Conservation (phyloP, 2,113 vertebrate genomes). For the Labrus mixtus region DNA sequence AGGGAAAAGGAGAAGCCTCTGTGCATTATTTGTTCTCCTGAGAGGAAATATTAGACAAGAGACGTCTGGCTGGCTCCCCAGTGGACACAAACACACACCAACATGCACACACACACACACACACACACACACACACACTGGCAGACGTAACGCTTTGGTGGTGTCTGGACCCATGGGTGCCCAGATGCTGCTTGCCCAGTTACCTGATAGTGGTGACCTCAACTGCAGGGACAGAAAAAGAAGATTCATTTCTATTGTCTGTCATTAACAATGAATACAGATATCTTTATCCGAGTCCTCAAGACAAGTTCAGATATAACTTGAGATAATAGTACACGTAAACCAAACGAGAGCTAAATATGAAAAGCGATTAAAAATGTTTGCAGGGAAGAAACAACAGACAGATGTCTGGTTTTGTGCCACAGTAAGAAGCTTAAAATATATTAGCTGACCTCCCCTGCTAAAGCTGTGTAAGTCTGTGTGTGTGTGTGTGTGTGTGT, state of each 20-base stretch:
- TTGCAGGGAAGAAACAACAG: not conserved
- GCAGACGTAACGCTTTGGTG: constrained; percentile 48
- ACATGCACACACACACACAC: constrained; percentile 38
- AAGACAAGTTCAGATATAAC: not conserved
- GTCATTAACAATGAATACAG: constrained; percentile 3
- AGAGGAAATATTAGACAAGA: constrained; percentile 69
- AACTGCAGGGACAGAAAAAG: constrained; percentile 21
- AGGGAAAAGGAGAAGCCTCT: constrained; percentile 43
- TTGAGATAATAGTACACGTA: too few relatives aligned
- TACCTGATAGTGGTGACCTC: constrained; percentile 65
- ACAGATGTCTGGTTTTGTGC: constrained; percentile 21
- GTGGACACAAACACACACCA: constrained; percentile 40
- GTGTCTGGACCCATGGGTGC: constrained; percentile 57
- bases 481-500: not conserved
- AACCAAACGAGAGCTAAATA: not conserved
- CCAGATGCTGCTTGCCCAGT: constrained; percentile 45
- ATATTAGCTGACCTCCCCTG: constrained; percentile 12
- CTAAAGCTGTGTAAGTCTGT: not conserved
- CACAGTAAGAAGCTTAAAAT: constrained; percentile 26
- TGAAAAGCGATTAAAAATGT: not conserved
- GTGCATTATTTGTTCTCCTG: constrained; percentile 60
- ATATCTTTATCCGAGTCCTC: not conserved
- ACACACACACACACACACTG: constrained; percentile 34
- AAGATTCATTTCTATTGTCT: constrained; percentile 21
- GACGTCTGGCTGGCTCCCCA: constrained; percentile 61